Evolutionary conservation across 1,140 invertebrate species (phyloP).

Genomic region (Melitaea cinxia): DNA sequence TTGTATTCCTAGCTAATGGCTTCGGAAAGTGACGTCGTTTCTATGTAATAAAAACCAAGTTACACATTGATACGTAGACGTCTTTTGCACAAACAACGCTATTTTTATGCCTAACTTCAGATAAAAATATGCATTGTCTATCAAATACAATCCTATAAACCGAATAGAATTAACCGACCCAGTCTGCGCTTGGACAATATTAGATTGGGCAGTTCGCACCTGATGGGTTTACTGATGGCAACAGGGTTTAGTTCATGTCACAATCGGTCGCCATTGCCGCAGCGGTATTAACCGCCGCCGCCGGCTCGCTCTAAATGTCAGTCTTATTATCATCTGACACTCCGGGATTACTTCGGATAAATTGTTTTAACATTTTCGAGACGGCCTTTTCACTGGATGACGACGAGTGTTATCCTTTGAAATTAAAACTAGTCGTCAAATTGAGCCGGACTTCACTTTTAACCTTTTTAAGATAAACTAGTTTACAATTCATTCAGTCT

Average conservation of each 20-base stretch:
- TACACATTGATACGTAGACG: constrained; percentile 6
- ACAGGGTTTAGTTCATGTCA: constrained; percentile 76
- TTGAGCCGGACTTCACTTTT: constrained; percentile 46
- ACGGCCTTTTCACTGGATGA: constrained; percentile 66
- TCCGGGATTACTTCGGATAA: constrained; percentile 76
- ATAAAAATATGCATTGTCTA: constrained; percentile 30
- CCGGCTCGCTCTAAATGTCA: constrained; percentile 74
- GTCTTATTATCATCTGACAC: constrained; percentile 80
- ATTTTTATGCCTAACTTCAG: not conserved
- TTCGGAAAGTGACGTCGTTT: constrained; percentile 53
- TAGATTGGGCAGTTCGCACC: constrained; percentile 66
- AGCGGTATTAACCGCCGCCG: constrained; percentile 72
- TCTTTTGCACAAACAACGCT: not conserved
- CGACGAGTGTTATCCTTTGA: constrained; percentile 70
- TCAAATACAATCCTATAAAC: constrained; percentile 39
- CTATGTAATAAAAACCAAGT: constrained; percentile 54
- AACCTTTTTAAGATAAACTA: constrained; percentile 54
- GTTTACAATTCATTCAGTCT: constrained; percentile 56
- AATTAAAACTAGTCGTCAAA: constrained; percentile 61
- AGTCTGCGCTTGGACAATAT: constrained; percentile 50
- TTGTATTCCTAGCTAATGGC: constrained; percentile 73
- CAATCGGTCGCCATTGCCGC: constrained; percentile 69
- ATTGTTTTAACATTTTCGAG: constrained; percentile 77
- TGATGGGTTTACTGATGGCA: constrained; percentile 75
- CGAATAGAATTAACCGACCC: constrained; percentile 46